Conservation (phyloP, 2,888 invertebrate genomes). For the Epirrhoe tristata region DNA sequence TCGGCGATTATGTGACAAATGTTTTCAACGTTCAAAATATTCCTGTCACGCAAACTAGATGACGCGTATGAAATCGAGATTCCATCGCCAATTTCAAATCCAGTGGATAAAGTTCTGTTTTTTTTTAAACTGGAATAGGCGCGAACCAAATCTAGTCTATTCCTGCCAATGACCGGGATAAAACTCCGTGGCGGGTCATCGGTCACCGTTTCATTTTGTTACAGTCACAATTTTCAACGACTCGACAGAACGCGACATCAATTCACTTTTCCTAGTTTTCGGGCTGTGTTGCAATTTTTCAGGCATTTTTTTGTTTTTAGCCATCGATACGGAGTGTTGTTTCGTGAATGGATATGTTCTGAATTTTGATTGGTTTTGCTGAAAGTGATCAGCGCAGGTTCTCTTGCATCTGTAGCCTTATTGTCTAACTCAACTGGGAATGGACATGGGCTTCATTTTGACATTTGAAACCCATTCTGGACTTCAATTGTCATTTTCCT, state of each 20-base stretch:
- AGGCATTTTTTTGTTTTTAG: conserved; percentile 49
- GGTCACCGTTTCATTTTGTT: conserved; percentile 28
- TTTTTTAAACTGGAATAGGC: conserved; percentile 6
- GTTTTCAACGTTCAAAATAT: neutral
- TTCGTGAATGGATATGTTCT: conserved; percentile 23
- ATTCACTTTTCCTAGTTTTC: conserved; percentile 49
- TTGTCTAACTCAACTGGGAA: too few species aligned
- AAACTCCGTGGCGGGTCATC: conserved; percentile 14
- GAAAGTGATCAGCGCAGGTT: conserved; percentile 15
- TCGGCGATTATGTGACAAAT: neutral
- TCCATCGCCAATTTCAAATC: neutral
- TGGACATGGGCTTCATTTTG: too few species aligned
- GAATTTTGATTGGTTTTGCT: conserved; percentile 40
- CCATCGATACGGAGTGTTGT: conserved; percentile 40
- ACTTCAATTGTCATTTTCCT: too few species aligned
- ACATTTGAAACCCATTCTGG: too few species aligned
- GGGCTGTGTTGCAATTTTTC: conserved; percentile 54
- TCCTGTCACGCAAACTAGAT: neutral
- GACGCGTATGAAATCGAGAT: neutral
- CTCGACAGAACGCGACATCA: conserved; percentile 44
- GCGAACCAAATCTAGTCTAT: conserved; percentile 10
- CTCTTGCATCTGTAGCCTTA: too few species aligned
- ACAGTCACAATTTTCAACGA: conserved; percentile 24
- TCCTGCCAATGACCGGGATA: conserved; percentile 24
- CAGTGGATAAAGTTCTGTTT: neutral